Base-by-base conservation (phyloP, 1,140 invertebrate genomes). In the Steinernema feltiae region DNA sequence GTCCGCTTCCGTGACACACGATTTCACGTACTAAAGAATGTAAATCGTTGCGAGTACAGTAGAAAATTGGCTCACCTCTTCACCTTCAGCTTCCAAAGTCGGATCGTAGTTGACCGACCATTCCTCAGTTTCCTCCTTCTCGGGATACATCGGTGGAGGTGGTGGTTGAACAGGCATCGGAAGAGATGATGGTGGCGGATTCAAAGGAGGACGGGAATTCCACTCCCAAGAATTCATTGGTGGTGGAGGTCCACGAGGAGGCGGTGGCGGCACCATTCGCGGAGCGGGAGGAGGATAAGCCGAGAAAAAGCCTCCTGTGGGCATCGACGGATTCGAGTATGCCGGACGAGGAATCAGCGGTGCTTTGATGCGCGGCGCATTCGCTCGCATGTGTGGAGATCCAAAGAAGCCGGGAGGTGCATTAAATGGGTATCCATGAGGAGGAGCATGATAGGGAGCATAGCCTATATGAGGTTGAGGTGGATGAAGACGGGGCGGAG, bases 91-190 rank as follows among this genome's bases (percentile, higher is more conserved):
- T 7, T 63, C 53, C 24, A 63, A 27, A 3, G 53, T 63, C 3
- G 53, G 53, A 27, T 63, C 53, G 24, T 63, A 63, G 53, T 21
- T 63, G 7, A 63, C 53, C 24, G 53, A 63, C 53, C 53, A 63
- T 7, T 63, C 53, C 53, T 63, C 53, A 3, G 7, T 7, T 7
- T 63, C 53, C 12, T 63, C 24, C 24, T 63, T 27, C 53, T 7
- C 7, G 24, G 24, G 53, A 63, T 7, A 12, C 53, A 7, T 3
- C 2, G 12, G 12, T 12, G 53, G 53, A 63, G 53, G 53, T 15
- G 53, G 53, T 15, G 53, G 24, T 7, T 46, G 41, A 46, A n/a
- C 7, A 46, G 53, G 12, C 15, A 63, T 3, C 15, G 53, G 24
- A n/a, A 21, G 53, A 63, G 53, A 21, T 3, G 53, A 3, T 63